phyloP scores from a whole-genome alignment of 2,888 invertebrate species.

The Stegana nigrithorax region DNA sequence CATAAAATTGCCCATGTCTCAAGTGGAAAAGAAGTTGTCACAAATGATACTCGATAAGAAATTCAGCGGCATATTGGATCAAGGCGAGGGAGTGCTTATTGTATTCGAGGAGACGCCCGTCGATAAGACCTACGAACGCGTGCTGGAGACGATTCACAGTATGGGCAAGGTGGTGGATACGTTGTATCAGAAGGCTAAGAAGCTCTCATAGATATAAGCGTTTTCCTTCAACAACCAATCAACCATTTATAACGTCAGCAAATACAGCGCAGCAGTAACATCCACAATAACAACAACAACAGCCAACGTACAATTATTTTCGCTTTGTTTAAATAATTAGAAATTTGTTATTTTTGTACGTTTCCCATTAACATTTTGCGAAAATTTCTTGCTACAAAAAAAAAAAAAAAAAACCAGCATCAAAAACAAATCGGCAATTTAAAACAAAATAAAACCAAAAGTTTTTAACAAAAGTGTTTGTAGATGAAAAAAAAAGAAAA shows the following conservation, averaged over 20 bases:
- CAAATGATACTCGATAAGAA: constrained; percentile 99
- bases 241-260: neutral
- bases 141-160: constrained; percentile 96
- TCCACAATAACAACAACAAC: neutral
- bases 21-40: constrained; percentile 98
- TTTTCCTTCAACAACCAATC: no score
- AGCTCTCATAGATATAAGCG: constrained; percentile 80
- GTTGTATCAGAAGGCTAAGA: constrained; percentile 98
- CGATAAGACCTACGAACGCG: constrained; percentile 97
- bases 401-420: neutral
- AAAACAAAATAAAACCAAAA: no score
- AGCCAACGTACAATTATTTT: neutral
- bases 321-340: no score
- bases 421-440: neutral
- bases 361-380: no score
- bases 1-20: constrained; percentile 88
- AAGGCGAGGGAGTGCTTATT: constrained; percentile 97
- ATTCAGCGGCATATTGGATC: constrained; percentile 96
- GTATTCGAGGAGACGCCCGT: constrained; percentile 95
- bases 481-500: no score
- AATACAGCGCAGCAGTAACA: neutral
- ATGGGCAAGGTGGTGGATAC: constrained; percentile 99
- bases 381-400: neutral
- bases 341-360: no score
- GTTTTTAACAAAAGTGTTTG: no score